These are phyloP conservation scores for Spea multiplicata DNA, from an alignment of 2,113 vertebrate genomes.

Conservation along the genomic window DNA sequence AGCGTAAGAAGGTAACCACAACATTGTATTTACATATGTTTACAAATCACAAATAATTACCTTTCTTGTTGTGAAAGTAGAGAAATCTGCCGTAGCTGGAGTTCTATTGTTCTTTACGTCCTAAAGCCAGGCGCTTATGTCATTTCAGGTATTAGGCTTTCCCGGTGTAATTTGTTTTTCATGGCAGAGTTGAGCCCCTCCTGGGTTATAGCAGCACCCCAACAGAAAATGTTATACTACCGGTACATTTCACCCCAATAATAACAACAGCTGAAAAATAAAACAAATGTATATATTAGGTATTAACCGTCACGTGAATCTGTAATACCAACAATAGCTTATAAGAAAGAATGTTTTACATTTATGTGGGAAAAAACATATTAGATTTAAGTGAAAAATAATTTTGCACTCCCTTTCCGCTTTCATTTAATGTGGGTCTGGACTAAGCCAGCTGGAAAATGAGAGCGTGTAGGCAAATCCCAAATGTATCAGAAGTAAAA, in stretches of 20 bases:
- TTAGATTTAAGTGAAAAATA: too few species aligned
- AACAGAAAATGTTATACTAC: neutral
- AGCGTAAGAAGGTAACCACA: too few species aligned
- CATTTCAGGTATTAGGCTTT: slow-evolving; percentile 1
- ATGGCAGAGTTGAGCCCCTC: neutral
- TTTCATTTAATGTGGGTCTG: neutral
- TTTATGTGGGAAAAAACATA: too few species aligned
- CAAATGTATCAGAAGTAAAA: neutral
- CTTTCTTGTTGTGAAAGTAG: too few species aligned
- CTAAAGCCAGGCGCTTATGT: neutral
- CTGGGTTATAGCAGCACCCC: neutral
- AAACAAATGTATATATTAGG: neutral
- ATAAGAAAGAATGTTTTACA: too few species aligned
- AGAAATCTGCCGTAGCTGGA: too few species aligned
- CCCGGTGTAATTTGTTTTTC: neutral
- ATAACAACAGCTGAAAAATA: neutral
- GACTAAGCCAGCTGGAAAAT: slow-evolving; percentile 10
- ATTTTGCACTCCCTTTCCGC: neutral
- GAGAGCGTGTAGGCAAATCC: neutral
- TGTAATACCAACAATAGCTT: too few species aligned
- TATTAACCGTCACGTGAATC: too few species aligned
- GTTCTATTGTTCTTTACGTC: neutral
- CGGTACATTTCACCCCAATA: neutral
- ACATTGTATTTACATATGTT: too few species aligned
- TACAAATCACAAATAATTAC: too few species aligned